Conservation (phyloP, 2,113 vertebrate genomes). For the Seriola aureovittata region DNA sequence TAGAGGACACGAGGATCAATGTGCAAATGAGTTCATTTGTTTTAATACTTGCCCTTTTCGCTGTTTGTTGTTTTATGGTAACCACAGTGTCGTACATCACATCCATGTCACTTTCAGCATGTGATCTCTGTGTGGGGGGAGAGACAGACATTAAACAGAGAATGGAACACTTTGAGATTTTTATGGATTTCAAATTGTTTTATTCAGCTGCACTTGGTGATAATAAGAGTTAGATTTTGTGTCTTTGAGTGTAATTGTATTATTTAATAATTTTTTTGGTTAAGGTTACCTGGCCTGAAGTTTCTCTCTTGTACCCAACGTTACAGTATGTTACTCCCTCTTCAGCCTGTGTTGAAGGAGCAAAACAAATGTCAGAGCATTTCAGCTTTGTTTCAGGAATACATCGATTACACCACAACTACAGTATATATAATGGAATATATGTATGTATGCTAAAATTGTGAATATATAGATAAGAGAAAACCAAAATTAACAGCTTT, state of each 20-base stretch:
- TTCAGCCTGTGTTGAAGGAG: slow-evolving; percentile 4
- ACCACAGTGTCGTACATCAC: slow-evolving; percentile 37
- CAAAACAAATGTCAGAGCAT: neutral
- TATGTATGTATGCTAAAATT: too few species aligned
- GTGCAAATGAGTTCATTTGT: too few species aligned
- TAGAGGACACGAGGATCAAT: too few species aligned
- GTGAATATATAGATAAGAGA: too few species aligned
- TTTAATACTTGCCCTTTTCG: neutral
- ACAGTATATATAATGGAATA: too few species aligned
- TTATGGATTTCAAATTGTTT: neutral
- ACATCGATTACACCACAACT: too few species aligned
- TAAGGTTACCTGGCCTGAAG: neutral
- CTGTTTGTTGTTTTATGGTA: neutral
- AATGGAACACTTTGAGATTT: neutral
- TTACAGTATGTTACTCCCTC: slow-evolving; percentile 17
- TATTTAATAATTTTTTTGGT: neutral
- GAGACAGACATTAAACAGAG: neutral
- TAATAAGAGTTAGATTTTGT: neutral
- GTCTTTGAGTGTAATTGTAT: neutral
- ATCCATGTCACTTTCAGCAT: neutral
- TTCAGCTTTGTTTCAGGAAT: too few species aligned
- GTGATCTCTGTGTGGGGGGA: neutral
- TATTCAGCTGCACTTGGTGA: neutral
- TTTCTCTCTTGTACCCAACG: neutral
- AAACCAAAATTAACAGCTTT: too few species aligned